Base-by-base conservation (phyloP, 2,113 vertebrate genomes). In the Plestiodon gilberti region DNA sequence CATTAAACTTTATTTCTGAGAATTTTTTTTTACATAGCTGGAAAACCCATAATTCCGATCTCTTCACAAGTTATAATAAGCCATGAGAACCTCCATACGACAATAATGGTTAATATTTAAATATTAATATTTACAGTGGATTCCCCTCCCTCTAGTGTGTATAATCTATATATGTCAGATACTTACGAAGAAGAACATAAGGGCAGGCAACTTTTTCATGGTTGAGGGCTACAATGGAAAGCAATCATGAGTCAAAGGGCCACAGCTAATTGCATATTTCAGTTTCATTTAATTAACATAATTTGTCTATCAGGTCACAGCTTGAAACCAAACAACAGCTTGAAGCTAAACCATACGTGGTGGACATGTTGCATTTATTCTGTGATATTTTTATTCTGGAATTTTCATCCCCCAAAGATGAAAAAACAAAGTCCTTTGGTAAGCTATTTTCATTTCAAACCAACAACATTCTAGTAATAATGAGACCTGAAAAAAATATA, bases 281-380 rank as follows among this genome's bases (percentile, higher is more conserved):
- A 86, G 67, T 86, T 86, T 86, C 84, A 73, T 80, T 80, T 71
- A 86, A 86, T 86, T 86, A 86, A 59, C 84, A 86, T 80, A 86
- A 86, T 86, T 86, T 80, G 67, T 65, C 84, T 86, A 73, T 86
- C 77, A 86, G 77, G 78, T 86, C 77, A 86, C 84, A 86, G 77
- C n/a, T 86, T 80, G 65, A 86, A 73, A 80, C 67, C 77, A 80
- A 86, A 86, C 77, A 80, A 73, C 69, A 73, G 84, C 77, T 73
- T 86, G 84, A 79, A 86, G 78, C 77, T 52, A 71, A 80, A 80
- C 55, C 18, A 73, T 71, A 73, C 30, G 23, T 73, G 77, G 67
- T 80, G 78, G 69, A 80, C 67, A 79, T 48, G 52, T 79, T 74
- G 22, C 76, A 86, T 74, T 86, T 86, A 80, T 71, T 80, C 40